Conservation (phyloP, 1,140 invertebrate genomes). For the Trichonephila clavipes region DNA sequence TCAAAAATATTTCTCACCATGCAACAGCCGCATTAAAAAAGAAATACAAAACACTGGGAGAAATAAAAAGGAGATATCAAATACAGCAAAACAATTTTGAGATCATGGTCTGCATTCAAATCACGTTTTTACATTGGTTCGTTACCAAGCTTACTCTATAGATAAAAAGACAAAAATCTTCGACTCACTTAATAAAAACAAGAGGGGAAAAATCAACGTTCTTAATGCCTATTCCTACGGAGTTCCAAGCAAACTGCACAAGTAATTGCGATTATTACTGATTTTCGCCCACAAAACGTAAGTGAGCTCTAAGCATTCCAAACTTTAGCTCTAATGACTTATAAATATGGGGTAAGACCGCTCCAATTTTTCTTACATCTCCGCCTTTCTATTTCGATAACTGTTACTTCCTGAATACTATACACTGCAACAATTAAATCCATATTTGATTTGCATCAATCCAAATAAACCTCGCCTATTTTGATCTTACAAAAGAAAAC, state of each 20-base stretch:
- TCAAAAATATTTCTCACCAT: no score
- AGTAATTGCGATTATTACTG: neutral
- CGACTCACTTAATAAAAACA: no score
- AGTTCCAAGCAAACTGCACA: neutral
- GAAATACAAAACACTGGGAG: no score
- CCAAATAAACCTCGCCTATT: neutral
- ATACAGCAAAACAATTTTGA: neutral
- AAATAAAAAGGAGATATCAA: no score
- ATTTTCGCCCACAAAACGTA: neutral
- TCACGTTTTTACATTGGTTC: neutral
- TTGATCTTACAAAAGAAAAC: neutral
- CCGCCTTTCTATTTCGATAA: neutral
- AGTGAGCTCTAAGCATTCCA: neutral
- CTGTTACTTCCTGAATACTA: neutral
- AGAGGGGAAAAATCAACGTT: neutral
- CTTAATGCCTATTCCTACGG: neutral
- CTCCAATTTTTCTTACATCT: neutral
- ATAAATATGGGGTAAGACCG: neutral
- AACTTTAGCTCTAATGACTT: neutral
- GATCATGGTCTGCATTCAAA: neutral
- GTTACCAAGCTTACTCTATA: no score
- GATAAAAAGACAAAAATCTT: no score
- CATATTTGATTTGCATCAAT: constrained; percentile 1
- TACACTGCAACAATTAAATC: neutral
- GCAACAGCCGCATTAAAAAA: no score